Evolutionary conservation across 1,140 invertebrate genomes (phyloP), one percentile per base, ranked within the genome.

Genomic region (Drosophila willistoni): DNA sequence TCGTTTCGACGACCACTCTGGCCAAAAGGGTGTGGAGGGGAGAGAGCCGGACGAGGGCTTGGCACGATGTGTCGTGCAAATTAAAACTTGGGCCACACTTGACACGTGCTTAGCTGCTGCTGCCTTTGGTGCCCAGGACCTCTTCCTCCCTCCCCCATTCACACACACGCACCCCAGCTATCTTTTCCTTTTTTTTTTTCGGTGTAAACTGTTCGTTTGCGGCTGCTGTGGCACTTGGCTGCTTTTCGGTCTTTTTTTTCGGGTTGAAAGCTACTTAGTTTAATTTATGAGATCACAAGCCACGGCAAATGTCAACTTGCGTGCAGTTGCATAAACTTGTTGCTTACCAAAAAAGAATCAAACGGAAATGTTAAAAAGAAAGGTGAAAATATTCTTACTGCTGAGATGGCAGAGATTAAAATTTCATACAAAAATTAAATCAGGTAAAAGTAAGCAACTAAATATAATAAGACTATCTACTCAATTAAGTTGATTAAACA

Each of bases 261-360:
- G 33, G 51, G 25, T 47, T 60, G 71, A 59, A 59, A 25, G 64
- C 73, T 68, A 69, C 36, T 68, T 82, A 69, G 41, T 68, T 82
- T 73, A 86, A 86, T 86, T 86, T 86, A 87, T 86, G 83, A 71
- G 68, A 68, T 57, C 72, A 66, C 67, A 55, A 59, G 61, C 42
- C 34, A 41, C 17, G 68, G 64, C 62, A 63, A 77, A 69, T 39
- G 64, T 82, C 79, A 82, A 79, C 36, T 68, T 76, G 76, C 79
- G 79, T 87, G 82, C 76, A 68, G 65, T 67, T 87, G 83, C 83
- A 86, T 82, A 86, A 87, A 86, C 83, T 86, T 86, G 83, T 86
- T 86, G 83, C 83, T 77, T 47, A 71, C 77, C 44, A 17, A 34
- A 39, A 29, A 19, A 29, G 29, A 6, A 29, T 29, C 0, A 10